Percentiles rank a stretch among this genome's conserved stretches.
Evolutionary conservation across 2,113 vertebrate genomes (phyloP).

Genomic region (Litocranius walleri): DNA sequence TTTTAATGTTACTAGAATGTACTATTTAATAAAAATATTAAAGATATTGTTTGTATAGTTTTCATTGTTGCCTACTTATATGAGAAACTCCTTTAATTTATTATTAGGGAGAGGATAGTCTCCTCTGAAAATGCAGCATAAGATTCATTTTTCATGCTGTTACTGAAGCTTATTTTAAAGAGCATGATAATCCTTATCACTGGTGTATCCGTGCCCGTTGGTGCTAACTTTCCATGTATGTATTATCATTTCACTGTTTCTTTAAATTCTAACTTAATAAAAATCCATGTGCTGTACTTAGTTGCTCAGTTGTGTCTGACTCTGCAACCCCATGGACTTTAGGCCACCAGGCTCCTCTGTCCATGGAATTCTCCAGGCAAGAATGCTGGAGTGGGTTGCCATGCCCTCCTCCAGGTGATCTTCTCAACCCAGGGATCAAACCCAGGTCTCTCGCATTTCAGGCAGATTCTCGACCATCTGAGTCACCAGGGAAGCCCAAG

Average conservation of each 20-base stretch:
- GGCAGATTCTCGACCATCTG: neutral
- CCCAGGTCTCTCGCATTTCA: neutral
- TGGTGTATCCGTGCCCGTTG: neutral
- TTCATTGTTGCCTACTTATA: neutral
- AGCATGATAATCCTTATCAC: neutral
- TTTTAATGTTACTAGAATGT: neutral
- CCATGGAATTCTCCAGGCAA: neutral
- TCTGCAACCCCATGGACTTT: neutral
- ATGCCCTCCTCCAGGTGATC: neutral
- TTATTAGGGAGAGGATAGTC: neutral
- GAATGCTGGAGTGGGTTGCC: neutral
- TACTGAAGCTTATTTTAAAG: neutral
- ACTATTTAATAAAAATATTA: neutral
- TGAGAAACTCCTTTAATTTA: conserved; percentile 4
- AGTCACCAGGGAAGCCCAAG: neutral
- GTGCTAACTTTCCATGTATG: neutral
- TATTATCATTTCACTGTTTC: neutral
- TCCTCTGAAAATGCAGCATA: neutral
- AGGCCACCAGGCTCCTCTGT: neutral
- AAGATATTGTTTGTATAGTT: neutral
- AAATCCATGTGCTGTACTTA: neutral
- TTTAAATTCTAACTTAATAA: neutral
- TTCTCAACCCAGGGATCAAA: neutral
- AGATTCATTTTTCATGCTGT: neutral
- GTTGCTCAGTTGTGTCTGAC: neutral